Evolutionary conservation across 1,140 invertebrate species (phyloP).

Genomic region (Oreohelix idahoensis): DNA sequence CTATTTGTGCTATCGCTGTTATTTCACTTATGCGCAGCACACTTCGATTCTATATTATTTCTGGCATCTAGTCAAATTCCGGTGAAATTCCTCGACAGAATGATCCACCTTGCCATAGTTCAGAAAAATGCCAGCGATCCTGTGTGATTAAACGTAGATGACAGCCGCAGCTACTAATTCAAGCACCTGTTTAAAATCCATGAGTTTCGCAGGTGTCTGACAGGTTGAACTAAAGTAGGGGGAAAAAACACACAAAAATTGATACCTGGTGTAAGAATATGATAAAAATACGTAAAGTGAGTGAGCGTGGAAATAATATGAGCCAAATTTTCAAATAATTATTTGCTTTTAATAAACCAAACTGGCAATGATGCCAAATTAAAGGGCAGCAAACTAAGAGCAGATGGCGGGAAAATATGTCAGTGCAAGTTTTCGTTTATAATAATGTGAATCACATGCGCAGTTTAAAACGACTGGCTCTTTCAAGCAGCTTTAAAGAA

Average conservation of each 20-base stretch:
- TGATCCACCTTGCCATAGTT: neutral
- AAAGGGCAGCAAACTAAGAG: neutral
- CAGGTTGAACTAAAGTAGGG: neutral
- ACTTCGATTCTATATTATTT: constrained; percentile 20
- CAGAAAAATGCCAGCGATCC: neutral
- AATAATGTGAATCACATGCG: too few relatives aligned
- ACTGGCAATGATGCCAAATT: neutral
- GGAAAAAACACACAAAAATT: neutral
- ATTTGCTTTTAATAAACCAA: neutral
- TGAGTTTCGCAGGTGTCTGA: neutral
- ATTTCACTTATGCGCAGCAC: constrained; percentile 13
- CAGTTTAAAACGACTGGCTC: too few relatives aligned
- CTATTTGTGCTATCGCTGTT: neutral
- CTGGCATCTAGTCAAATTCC: constrained; percentile 13
- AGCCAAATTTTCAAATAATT: neutral
- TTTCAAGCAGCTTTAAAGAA: too few relatives aligned
- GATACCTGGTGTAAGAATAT: neutral
- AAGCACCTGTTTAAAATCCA: neutral
- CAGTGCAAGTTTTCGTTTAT: neutral
- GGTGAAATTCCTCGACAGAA: constrained; percentile 9
- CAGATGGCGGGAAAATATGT: neutral
- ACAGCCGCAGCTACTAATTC: neutral
- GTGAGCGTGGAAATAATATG: neutral
- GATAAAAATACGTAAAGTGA: neutral
- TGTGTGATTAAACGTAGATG: neutral